Conservation (phyloP, 2,888 invertebrate species). For the Rhimphoctona megacephalus region DNA sequence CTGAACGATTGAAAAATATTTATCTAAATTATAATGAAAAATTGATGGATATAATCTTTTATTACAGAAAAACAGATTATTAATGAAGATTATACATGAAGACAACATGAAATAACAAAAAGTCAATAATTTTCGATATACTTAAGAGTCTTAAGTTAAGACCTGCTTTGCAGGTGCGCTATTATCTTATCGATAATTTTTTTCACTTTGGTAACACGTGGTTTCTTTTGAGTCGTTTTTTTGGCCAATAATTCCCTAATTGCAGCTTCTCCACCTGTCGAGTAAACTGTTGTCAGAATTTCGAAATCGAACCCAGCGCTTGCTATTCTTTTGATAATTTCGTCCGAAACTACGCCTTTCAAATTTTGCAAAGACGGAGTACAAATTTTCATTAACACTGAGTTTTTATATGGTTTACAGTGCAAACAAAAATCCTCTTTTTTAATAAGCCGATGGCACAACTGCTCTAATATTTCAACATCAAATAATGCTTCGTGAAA, state of each 20-base stretch:
- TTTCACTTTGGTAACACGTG: constrained; percentile 51
- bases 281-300: constrained; percentile 32
- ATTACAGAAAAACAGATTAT: constrained; percentile 22
- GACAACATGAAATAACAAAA: constrained; percentile 35
- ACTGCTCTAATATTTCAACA: constrained; percentile 53
- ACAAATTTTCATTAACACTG: constrained; percentile 16
- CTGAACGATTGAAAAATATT: constrained; percentile 14
- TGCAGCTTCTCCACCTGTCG: constrained; percentile 31
- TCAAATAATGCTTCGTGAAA: constrained; percentile 61
- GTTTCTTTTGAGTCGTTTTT: constrained; percentile 49
- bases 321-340: constrained; percentile 52
- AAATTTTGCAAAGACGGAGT: constrained; percentile 30
- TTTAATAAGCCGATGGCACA: constrained; percentile 22
- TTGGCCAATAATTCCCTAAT: constrained; percentile 39
- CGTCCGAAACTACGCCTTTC: constrained; percentile 33
- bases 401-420: constrained; percentile 38
- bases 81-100: constrained; percentile 15
- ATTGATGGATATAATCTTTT: constrained; percentile 5
- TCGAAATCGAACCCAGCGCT: constrained; percentile 27
- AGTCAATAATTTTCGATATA: constrained; percentile 10
- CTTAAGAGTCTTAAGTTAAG: neutral
- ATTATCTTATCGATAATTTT: constrained; percentile 49
- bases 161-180: no score
- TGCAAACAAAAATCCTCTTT: constrained; percentile 8
- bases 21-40: constrained; percentile 12